phyloP scores from a whole-genome alignment of 1,140 invertebrate genomes.

The Popillia japonica region DNA sequence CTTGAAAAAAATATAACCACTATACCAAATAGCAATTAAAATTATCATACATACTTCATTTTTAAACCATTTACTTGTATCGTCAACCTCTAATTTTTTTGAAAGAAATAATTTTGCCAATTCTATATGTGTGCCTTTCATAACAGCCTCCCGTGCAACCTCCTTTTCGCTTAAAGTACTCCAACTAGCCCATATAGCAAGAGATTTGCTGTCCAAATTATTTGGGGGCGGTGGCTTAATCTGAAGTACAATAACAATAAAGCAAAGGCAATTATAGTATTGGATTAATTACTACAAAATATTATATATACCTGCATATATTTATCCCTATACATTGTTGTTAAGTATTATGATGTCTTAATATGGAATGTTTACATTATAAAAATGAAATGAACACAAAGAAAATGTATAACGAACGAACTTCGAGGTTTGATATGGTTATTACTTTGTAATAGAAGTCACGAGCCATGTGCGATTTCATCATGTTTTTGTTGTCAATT shows the following conservation, averaged over 20 bases:
- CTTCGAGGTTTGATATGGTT: neutral
- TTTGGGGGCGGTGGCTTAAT: constrained; percentile 47
- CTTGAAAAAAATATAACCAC: constrained; percentile 54
- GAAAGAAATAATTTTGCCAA: constrained; percentile 68
- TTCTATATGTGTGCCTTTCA: constrained; percentile 69
- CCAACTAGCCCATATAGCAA: constrained; percentile 62
- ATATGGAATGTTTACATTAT: neutral
- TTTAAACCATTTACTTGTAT: constrained; percentile 65
- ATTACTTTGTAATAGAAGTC: neutral
- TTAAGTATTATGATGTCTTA: neutral
- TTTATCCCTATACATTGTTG: constrained; percentile 7
- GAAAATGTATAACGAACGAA: neutral
- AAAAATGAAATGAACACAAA: neutral
- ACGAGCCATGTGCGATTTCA: neutral
- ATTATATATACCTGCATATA: constrained; percentile 3
- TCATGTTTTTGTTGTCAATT: neutral
- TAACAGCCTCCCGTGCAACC: constrained; percentile 71
- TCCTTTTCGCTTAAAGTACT: constrained; percentile 66
- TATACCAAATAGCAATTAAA: neutral
- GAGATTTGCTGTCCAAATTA: constrained; percentile 52
- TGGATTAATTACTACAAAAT: neutral
- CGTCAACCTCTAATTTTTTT: constrained; percentile 62
- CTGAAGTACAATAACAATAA: constrained; percentile 29
- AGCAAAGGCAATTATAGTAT: neutral
- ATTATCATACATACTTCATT: constrained; percentile 61